Evolutionary conservation across 2,113 vertebrate genomes (phyloP).

Genomic region (Delphinus delphis): DNA sequence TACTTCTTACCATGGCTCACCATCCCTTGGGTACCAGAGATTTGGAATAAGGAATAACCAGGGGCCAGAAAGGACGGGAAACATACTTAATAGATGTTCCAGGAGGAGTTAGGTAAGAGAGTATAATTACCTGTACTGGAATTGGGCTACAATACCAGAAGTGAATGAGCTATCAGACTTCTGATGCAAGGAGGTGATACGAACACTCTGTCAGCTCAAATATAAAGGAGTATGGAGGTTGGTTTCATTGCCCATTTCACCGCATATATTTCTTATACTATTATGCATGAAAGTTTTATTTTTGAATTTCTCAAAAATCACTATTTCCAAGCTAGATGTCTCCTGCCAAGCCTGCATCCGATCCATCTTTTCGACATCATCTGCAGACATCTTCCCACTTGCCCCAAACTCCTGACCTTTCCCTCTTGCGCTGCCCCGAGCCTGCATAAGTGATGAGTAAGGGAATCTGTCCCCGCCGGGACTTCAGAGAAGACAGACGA

Average conservation of each 20-base stretch:
- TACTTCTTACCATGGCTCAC: not conserved
- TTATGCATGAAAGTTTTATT: not conserved
- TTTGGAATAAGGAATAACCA: not conserved
- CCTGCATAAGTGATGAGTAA: not conserved
- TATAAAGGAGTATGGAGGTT: not conserved
- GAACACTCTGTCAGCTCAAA: not conserved
- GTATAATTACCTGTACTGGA: slow-evolving; percentile 1
- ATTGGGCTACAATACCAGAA: not conserved
- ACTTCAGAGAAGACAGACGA: slow-evolving; percentile 4
- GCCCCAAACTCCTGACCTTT: not conserved
- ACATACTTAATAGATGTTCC: not conserved
- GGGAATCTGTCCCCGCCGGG: not conserved
- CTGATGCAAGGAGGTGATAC: not conserved
- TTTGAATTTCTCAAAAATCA: not conserved
- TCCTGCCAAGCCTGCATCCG: not conserved
- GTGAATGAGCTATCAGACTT: not conserved
- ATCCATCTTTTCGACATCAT: not conserved
- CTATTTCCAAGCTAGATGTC: not conserved
- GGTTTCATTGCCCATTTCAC: not conserved
- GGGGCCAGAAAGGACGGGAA: not conserved
- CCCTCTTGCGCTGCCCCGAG: not conserved
- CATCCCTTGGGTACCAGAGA: not conserved
- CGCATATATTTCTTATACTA: not conserved
- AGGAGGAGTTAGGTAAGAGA: not conserved
- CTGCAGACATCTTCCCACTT: not conserved